Evolutionary conservation across 1,140 invertebrate species (phyloP).

Genomic region (Philopotamus ludificatus): DNA sequence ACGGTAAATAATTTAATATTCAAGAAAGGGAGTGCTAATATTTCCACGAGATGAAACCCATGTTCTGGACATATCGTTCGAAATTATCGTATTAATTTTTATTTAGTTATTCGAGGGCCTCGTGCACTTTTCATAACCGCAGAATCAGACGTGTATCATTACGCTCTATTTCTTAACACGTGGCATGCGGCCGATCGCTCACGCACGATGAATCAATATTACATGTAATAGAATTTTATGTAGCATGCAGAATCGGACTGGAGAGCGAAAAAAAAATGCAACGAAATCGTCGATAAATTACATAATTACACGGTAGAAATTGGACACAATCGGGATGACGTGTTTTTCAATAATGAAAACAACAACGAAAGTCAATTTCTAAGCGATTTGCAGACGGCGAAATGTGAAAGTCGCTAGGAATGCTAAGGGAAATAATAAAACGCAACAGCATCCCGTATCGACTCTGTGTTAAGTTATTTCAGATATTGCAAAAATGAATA

Average conservation of each 20-base stretch:
- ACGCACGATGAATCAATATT: background rate
- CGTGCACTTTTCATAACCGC: too few species aligned
- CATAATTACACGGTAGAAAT: too few species aligned
- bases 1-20: constrained; percentile 18
- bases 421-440: constrained; percentile 1
- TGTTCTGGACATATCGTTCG: background rate
- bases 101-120: too few species aligned
- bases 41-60: background rate
- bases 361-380: background rate
- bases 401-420: constrained; percentile 4
- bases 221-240: background rate
- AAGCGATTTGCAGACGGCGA: background rate
- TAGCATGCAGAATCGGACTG: background rate
- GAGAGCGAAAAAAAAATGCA: background rate
- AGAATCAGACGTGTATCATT: background rate
- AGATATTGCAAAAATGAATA: too few species aligned
- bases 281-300: background rate
- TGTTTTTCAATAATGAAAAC: too few species aligned
- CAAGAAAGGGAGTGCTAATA: background rate
- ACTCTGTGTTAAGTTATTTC: too few species aligned
- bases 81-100: background rate
- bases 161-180: constrained; percentile 4
- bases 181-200: background rate
- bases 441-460: constrained; percentile 5
- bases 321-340: too few species aligned